A percentile compares a stretch with the other conserved stretches of the same genome.
Conservation (phyloP, 2,113 vertebrate species). For the Lamprologus speciosus region DNA sequence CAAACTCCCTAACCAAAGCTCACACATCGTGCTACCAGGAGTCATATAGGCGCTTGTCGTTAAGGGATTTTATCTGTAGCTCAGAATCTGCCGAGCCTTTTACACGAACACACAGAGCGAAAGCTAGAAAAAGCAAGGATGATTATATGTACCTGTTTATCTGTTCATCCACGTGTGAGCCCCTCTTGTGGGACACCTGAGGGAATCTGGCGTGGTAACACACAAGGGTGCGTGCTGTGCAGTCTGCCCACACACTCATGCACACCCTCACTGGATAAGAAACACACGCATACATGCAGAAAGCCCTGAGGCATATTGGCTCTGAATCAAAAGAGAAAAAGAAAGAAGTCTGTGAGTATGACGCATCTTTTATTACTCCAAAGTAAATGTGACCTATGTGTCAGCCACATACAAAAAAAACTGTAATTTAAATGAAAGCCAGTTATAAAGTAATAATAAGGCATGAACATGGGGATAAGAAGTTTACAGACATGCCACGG, state of each 20-base stretch:
- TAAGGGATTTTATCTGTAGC: not conserved
- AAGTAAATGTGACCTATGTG: not conserved
- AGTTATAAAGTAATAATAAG: not conserved
- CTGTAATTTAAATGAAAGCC: not conserved
- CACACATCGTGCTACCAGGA: not conserved
- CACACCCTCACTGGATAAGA: not conserved
- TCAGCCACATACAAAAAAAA: not conserved
- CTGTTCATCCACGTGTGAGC: not conserved
- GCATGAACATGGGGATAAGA: not conserved
- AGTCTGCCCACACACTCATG: constrained; percentile 16
- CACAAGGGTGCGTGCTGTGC: constrained; percentile 32
- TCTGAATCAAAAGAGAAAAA: not conserved
- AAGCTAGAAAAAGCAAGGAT: not conserved
- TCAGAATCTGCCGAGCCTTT: not conserved
- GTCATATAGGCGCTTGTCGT: not conserved
- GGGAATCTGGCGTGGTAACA: constrained; percentile 44
- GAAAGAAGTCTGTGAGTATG: not conserved
- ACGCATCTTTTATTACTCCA: not conserved
- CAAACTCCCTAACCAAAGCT: not conserved
- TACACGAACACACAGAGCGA: not conserved
- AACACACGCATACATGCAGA: not conserved
- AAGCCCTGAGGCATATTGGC: constrained; percentile 1
- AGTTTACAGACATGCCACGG: not conserved
- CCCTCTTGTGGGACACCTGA: constrained; percentile 3
- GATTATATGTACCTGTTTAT: not conserved